A percentile compares a stretch with the other conserved stretches of the same genome.
These are phyloP conservation scores for Nipponia nippon DNA, from an alignment of 2,113 vertebrate species.

Conservation along the genomic window DNA sequence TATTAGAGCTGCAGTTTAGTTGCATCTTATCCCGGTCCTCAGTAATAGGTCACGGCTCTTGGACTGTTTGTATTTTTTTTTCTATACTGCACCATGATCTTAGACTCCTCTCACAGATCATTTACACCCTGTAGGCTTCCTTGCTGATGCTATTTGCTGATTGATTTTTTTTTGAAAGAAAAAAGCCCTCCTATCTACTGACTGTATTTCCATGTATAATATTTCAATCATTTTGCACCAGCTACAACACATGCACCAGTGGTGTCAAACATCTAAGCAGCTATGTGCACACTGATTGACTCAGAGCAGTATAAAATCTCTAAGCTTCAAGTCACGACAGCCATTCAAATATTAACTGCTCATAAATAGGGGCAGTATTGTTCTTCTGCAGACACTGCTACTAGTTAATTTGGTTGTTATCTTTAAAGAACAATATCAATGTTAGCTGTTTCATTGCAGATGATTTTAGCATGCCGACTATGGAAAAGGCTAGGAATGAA, in stretches of 20 bases:
- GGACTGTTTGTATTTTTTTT: neutral
- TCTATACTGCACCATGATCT: neutral
- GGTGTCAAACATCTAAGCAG: neutral
- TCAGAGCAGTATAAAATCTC: neutral
- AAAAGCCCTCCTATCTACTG: neutral
- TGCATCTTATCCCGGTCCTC: neutral
- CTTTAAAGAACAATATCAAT: neutral
- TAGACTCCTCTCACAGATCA: neutral
- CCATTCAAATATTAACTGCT: neutral
- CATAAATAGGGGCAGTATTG: neutral
- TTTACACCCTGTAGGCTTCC: neutral
- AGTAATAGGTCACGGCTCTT: neutral
- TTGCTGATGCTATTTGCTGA: neutral
- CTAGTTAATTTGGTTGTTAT: neutral
- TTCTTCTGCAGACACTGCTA: neutral
- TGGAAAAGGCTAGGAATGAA: neutral
- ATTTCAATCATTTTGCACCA: slow-evolving; percentile 4
- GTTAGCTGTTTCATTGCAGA: neutral
- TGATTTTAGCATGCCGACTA: neutral
- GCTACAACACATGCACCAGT: neutral
- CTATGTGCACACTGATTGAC: neutral
- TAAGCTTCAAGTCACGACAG: neutral
- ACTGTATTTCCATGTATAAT: neutral
- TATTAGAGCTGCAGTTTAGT: neutral
- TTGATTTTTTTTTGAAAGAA: neutral